Conservation (phyloP, 2,113 vertebrate species). For the Carassius gibelio region DNA sequence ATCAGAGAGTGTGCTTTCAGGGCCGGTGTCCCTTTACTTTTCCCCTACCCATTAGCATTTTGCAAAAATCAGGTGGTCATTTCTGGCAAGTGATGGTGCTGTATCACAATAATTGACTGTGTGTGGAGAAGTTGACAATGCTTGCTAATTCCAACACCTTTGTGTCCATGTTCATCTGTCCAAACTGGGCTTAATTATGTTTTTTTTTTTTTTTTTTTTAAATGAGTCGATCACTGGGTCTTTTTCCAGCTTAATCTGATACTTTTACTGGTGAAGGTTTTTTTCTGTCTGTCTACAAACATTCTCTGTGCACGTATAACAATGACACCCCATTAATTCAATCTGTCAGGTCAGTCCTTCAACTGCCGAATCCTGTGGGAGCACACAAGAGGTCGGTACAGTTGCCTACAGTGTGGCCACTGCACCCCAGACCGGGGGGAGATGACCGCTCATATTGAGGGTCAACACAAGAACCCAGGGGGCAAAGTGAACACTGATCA, state of each 20-base stretch:
- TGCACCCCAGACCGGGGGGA: slow-evolving; percentile 79
- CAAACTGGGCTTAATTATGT: background rate
- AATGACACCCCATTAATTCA: background rate
- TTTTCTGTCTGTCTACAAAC: background rate
- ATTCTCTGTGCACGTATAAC: slow-evolving; percentile 5
- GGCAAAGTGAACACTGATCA: slow-evolving; percentile 64
- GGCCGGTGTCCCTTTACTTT: slow-evolving; percentile 5
- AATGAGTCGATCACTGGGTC: background rate
- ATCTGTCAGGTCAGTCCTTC: slow-evolving; percentile 75
- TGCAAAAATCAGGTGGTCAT: background rate
- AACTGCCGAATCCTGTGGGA: slow-evolving; percentile 90
- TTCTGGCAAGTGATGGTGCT: slow-evolving; percentile 37
- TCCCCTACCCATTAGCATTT: background rate
- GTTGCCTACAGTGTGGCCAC: slow-evolving; percentile 87
- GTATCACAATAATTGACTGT: background rate
- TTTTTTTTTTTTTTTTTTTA: too few relatives aligned
- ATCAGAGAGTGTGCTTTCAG: slow-evolving; percentile 33
- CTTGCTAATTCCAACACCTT: slow-evolving; percentile 13
- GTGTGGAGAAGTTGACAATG: slow-evolving; percentile 26
- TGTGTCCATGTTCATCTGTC: slow-evolving; percentile 4
- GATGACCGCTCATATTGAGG: slow-evolving; percentile 86
- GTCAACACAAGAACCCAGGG: slow-evolving; percentile 75
- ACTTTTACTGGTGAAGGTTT: background rate
- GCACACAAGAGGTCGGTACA: slow-evolving; percentile 90
- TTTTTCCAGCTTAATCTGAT: slow-evolving; percentile 8